Base-by-base conservation (phyloP, 2,888 invertebrate species). In the Boloria euphrosyne region DNA sequence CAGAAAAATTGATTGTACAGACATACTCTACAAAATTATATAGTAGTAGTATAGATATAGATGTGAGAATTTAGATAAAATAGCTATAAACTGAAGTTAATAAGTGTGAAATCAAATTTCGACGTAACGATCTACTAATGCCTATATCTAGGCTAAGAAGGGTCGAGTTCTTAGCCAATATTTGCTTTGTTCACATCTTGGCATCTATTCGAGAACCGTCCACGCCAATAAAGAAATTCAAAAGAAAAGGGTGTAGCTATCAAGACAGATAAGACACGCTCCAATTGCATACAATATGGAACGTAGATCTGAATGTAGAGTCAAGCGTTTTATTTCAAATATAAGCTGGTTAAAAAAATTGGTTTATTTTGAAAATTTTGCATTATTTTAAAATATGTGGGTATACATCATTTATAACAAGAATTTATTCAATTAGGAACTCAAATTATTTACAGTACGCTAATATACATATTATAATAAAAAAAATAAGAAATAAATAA, bases 151-250 rank as follows among this genome's bases (percentile, higher is more conserved):
- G 73, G 75, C 73, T 74, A 74, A 78, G 75, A 76, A 75, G 78
- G 73, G 73, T 73, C 72, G 72, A 73, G 71, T 67, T 66, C 67
- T 60, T 68, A 64, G 71, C 73, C 74, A 75, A 72, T 76, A 76
- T 75, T 76, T 73, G 76, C 81, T 80, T 86, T 86, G 84, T 86
- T 80, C 73, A 74, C 74, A 76, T 80, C 80, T 85, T 86, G 85
- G 85, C 85, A 84, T 78, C 74, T 72, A 71, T 71, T 70, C 71
- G 60, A 58, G 63, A 66, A 53, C 58, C 60, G 66, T 70, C 66
- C 64, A 68, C 66, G 68, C 70, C 66, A 70, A 70, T 70, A 70
- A 70, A 70, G 70, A 64, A 66, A 61, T 66, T 68, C 68, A 58
- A 64, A 66, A 68, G 68, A 68, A 64, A 67, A 66, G 68, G 68